A percentile compares a stretch with the other conserved stretches of the same genome.
Conservation (phyloP, 2,797 vertebrate species). For the Halcyon badia region DNA sequence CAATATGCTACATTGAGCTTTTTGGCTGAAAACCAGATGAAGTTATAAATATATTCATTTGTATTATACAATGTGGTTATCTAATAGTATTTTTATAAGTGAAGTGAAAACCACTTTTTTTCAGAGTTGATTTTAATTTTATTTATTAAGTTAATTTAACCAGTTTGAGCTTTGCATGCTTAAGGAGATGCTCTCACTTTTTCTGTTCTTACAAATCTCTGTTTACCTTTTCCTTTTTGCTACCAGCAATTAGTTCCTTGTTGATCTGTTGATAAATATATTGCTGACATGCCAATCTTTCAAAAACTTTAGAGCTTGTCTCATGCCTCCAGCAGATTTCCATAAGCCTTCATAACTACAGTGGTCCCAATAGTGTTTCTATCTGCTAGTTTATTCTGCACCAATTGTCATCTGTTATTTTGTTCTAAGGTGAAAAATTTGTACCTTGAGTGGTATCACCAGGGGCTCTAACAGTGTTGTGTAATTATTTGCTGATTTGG, state of each 20-base stretch:
- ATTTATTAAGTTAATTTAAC: neutral
- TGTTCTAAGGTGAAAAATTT: neutral
- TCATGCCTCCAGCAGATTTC: neutral
- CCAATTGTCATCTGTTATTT: neutral
- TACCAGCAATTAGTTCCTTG: neutral
- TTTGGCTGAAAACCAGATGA: neutral
- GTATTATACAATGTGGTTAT: neutral
- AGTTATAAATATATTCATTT: neutral
- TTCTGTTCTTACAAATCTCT: neutral
- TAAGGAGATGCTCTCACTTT: neutral
- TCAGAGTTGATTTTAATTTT: neutral
- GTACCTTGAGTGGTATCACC: neutral
- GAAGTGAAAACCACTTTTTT: neutral
- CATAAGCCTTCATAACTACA: accelerated
- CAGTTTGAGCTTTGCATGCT: neutral
- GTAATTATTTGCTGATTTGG: neutral
- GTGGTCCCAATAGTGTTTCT: neutral
- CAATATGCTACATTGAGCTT: neutral
- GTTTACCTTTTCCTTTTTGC: neutral
- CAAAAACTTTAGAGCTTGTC: neutral
- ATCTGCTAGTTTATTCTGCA: neutral
- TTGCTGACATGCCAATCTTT: neutral
- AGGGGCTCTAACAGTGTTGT: neutral
- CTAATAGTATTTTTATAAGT: neutral
- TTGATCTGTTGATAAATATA: neutral